A percentile compares a stretch with the other conserved stretches of the same genome.
Evolutionary conservation across 1,140 invertebrate genomes (phyloP).

Genomic region (Cylas formicarius): DNA sequence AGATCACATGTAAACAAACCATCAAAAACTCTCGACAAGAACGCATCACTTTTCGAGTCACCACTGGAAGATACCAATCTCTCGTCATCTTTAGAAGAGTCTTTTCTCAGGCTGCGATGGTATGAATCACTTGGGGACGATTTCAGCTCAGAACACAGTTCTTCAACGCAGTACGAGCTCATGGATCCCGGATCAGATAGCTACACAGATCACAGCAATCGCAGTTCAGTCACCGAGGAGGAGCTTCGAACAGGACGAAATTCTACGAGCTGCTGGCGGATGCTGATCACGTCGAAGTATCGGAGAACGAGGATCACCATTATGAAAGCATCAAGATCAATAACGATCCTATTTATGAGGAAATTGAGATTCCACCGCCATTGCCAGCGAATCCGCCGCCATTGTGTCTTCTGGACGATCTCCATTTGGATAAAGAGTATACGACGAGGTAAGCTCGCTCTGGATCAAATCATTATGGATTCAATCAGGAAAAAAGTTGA

Average conservation of each 20-base stretch:
- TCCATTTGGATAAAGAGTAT: conserved; percentile 49
- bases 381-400: conserved; percentile 67
- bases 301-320: conserved; percentile 58
- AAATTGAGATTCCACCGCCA: conserved; percentile 75
- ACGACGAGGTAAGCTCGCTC: conserved; percentile 41
- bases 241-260: conserved; percentile 52
- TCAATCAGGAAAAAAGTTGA: too few relatives aligned
- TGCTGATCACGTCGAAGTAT: conserved; percentile 54
- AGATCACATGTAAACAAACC: conserved; percentile 34
- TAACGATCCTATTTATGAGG: conserved; percentile 79
- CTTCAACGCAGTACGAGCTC: conserved; percentile 46
- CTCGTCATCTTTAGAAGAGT: conserved; percentile 51
- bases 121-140: conserved; percentile 44
- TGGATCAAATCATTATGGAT: neutral
- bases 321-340: conserved; percentile 70
- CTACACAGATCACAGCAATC: conserved; percentile 50
- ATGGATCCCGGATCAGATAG: conserved; percentile 54
- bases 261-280: conserved; percentile 63
- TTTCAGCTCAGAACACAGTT: conserved; percentile 46
- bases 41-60: conserved; percentile 22
- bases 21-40: conserved; percentile 21
- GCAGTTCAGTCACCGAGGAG: conserved; percentile 50
- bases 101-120: conserved; percentile 48
- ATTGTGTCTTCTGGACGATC: conserved; percentile 51
- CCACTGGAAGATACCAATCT: conserved; percentile 46